phyloP scores from a whole-genome alignment of 1,140 invertebrate species.

The Lethocerus indicus region DNA sequence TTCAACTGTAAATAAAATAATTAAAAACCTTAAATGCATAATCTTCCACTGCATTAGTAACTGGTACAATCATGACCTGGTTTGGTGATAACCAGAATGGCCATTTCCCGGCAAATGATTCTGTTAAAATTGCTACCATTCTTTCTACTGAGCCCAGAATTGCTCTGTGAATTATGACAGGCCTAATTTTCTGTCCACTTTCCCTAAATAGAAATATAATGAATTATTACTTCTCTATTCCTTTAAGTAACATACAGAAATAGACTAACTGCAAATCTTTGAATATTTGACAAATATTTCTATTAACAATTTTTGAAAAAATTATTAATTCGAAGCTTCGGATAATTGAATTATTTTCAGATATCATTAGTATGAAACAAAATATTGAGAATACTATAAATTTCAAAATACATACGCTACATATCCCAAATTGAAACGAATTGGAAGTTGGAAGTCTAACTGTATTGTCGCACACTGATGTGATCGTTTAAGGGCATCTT shows the following conservation, averaged over 20 bases:
- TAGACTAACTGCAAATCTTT: no score
- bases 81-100: conserved; percentile 96
- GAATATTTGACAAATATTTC: no score
- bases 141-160: conserved; percentile 94
- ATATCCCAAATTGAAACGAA: conserved; percentile 61
- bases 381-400: no score
- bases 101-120: conserved; percentile 97
- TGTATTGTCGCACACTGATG: conserved; percentile 98
- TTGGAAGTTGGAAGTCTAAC: conserved; percentile 93
- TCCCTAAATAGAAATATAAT: no score
- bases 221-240: no score
- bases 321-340: no score
- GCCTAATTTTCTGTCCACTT: conserved; percentile 70
- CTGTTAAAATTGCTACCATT: conserved; percentile 94
- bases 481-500: conserved; percentile 74
- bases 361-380: no score
- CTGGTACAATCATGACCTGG: conserved; percentile 82
- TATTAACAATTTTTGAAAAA: no score
- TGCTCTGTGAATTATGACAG: conserved; percentile 96
- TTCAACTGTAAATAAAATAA: no score
- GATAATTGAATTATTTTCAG: no score
- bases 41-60: conserved; percentile 65
- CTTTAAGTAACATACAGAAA: no score
- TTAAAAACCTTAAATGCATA: conserved; percentile 73
- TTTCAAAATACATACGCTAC: no score